Percentiles rank a stretch among this genome's conserved stretches.
Evolutionary conservation across 2,888 invertebrate genomes (phyloP).

Genomic region (Meiosimyza decipiens): DNA sequence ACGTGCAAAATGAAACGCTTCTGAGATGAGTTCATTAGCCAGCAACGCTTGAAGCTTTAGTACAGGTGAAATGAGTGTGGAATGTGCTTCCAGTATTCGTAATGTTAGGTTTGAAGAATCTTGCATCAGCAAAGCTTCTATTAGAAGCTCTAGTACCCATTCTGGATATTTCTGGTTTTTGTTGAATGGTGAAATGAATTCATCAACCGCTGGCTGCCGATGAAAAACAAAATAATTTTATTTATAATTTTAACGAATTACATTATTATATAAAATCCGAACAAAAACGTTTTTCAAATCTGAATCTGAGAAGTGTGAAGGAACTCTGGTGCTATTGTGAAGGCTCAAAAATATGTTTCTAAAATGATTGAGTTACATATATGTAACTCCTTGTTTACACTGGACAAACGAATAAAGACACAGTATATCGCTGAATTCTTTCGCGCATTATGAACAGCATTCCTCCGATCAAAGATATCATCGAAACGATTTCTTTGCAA

Average conservation of each 20-base stretch:
- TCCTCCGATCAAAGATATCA: too few species aligned
- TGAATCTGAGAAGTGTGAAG: too few species aligned
- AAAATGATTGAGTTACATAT: too few species aligned
- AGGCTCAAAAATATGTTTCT: too few species aligned
- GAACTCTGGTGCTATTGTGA: too few species aligned
- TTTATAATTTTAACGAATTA: neutral
- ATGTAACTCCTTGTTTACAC: too few species aligned
- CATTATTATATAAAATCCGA: neutral
- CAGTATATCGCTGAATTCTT: too few species aligned
- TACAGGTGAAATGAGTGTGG: slow-evolving; percentile 52
- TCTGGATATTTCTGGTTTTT: slow-evolving; percentile 49
- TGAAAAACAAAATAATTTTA: neutral
- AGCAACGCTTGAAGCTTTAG: slow-evolving; percentile 59
- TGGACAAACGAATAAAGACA: too few species aligned
- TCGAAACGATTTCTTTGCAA: too few species aligned
- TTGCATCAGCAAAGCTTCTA: slow-evolving; percentile 56
- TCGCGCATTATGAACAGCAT: too few species aligned
- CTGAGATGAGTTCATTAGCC: slow-evolving; percentile 61
- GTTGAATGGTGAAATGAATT: slow-evolving; percentile 59
- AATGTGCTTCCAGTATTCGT: slow-evolving; percentile 55
- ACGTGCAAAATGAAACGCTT: slow-evolving; percentile 64
- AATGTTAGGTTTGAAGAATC: slow-evolving; percentile 55
- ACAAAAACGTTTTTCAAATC: too few species aligned
- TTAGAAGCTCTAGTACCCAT: slow-evolving; percentile 63
- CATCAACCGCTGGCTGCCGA: slow-evolving; percentile 56